phyloP scores from a whole-genome alignment of 2,888 invertebrate genomes.

The Lasioglossum morio region DNA sequence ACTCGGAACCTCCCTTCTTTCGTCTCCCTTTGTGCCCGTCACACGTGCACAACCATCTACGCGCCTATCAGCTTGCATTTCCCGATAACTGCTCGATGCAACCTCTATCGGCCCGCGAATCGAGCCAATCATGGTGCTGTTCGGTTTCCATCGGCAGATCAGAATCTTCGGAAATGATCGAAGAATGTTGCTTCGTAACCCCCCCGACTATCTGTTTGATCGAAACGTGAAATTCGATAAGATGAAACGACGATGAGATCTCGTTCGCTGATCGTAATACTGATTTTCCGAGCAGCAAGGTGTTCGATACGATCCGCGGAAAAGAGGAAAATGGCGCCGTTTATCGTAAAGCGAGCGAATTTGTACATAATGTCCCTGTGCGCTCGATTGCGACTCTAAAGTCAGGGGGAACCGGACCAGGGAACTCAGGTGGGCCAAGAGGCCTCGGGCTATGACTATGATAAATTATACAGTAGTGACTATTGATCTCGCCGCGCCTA shows the following conservation, averaged over 20 bases:
- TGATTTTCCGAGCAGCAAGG: background rate
- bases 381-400: conserved; percentile 1
- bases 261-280: background rate
- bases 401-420: conserved; percentile 33
- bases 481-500: conserved; percentile 80
- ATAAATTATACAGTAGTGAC: conserved; percentile 80
- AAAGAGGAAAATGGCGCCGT: background rate
- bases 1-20: background rate
- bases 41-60: conserved; percentile 4
- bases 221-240: background rate
- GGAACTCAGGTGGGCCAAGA: conserved; percentile 63
- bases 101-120: background rate
- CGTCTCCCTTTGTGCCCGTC: conserved; percentile 41
- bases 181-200: background rate
- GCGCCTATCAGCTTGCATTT: conserved; percentile 1
- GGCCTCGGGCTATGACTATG: conserved; percentile 75
- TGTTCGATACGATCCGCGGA: background rate
- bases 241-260: background rate
- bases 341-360: background rate
- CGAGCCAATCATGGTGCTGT: background rate
- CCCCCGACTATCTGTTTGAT: background rate
- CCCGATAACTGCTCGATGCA: background rate
- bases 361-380: background rate
- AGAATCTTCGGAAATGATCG: background rate
- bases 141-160: background rate